Evolutionary conservation across 53 echinoderm and acorn worm species (phyloP).

Genomic region (Antedon mediterranea): DNA sequence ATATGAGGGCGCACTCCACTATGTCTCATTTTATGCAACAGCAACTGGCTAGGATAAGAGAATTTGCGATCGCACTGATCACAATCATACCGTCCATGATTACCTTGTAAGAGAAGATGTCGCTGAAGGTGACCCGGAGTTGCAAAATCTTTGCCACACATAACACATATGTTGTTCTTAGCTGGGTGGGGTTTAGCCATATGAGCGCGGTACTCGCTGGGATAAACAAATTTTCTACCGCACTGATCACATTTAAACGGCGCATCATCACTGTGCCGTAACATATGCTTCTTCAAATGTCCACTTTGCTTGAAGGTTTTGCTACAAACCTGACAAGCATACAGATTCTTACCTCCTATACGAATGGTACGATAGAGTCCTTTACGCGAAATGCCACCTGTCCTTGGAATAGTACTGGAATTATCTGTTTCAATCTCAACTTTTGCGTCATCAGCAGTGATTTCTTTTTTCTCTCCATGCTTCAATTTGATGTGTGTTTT

Average conservation of each 20-base stretch:
- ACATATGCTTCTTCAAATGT: background rate
- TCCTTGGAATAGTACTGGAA: background rate
- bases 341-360: background rate
- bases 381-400: background rate
- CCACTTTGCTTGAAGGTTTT: background rate
- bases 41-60: constrained; percentile 31
- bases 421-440: background rate
- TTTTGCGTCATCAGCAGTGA: background rate
- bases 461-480: constrained; percentile 1
- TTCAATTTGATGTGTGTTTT: constrained; percentile 32
- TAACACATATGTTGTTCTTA: constrained; percentile 2
- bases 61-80: constrained; percentile 24
- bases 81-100: constrained; percentile 14
- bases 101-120: background rate
- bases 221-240: constrained; percentile 30
- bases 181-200: constrained; percentile 12
- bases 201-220: constrained; percentile 26
- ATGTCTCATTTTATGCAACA: constrained; percentile 26
- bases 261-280: background rate
- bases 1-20: constrained; percentile 26
- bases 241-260: constrained; percentile 16
- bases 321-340: background rate
- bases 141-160: constrained; percentile 5
- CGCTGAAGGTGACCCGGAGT: background rate
- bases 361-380: background rate